Evolutionary conservation across 2,113 vertebrate species (phyloP), one percentile per base, ranked within the genome.

Genomic region (Paramormyrops kingsleyae): DNA sequence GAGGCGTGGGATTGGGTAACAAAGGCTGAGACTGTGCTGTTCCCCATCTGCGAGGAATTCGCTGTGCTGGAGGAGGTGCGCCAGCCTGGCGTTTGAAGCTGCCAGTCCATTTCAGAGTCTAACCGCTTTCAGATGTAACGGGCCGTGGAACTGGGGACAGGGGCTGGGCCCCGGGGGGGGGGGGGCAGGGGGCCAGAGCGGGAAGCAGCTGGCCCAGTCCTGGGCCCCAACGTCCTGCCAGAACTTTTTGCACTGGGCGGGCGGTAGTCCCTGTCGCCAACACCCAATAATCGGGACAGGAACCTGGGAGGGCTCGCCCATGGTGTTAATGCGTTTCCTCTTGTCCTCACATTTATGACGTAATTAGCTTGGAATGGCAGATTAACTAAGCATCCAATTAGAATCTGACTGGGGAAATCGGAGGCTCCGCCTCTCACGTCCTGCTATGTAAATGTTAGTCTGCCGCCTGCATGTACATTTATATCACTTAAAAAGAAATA

Each of bases 71-170:
- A 88, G 56, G 56, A 88, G 53, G 87, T 66, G 21, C 5, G 9
- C 53, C 87, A 88, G 87, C 56, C 46, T 19, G 52, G 31, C 56
- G 56, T 88, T 88, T 88, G 87, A 88, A 47, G 87, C 87, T 44
- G 87, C 87, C 87, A 88, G 87, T 88, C 56, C 44, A 42, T 66
- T 44, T 46, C 9, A 66, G 42, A 21, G 5, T 8, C 87, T 88
- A 88, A 88, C 53, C 17, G 24, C 87, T 88, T 88, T 88, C 87
- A 88, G 87, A 88, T 88, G 87, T 88, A 39, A 66, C 87, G 42
- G 56, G 56, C 87, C 10, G 39, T 5, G 31, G 85, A 87, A 17
- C 49, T 13, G 85, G 50, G 47, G 24, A 9, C 47, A 24, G 84
- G 31, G 50, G n/a, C 44, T 6, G 50, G 85, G 85, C 10, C 27